Evolutionary conservation across 2,888 invertebrate genomes (phyloP), one percentile per base, ranked within the genome.

Genomic region (Flexamia atlantica): DNA sequence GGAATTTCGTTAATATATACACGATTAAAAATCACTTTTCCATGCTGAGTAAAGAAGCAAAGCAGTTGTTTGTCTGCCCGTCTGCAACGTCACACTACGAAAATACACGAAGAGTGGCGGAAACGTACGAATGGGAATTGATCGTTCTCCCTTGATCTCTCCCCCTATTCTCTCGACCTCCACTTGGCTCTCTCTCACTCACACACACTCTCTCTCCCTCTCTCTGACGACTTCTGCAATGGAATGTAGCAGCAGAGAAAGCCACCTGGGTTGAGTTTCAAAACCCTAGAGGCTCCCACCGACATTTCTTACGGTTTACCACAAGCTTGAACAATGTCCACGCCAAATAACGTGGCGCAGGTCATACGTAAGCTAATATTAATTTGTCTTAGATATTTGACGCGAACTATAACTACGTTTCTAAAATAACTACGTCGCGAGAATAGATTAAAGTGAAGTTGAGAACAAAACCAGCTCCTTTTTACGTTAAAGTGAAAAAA

Each of bases 181-280:
- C 76, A 25, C 17, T 25, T 50, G 28, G 3, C 4, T 20, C 32
- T 5, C 72, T 68, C 68, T 23, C 42, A 30, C n/a, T 1, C 10
- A 1, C 25, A 23, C 60, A n/a, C 50, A 1, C 12, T 20, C 32
- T 1, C 72, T 42, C 42, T 40, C 72, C 23, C 72, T 40, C 42
- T 42, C 23, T 20, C 42, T 4, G 30, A 28, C 28, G 64, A 14
- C 64, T 64, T 64, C 64, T 64, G 28, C 23, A 28, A 46, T 25
- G 76, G 76, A 76, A 76, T 76, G 76, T 28, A 17, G 50, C 28
- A 1, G 72, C 25, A 28, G 76, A 76, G 76, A 76, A 76, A 76
- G 76, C 76, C 64, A 14, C 25, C 57, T 42, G 32, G 7, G 5
- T 5, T 53, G 53, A 7, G 14, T 17, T 53, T 7, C 36, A 36